Base-by-base conservation (phyloP, 2,797 vertebrate species). In the Halcyon chelicuti region DNA sequence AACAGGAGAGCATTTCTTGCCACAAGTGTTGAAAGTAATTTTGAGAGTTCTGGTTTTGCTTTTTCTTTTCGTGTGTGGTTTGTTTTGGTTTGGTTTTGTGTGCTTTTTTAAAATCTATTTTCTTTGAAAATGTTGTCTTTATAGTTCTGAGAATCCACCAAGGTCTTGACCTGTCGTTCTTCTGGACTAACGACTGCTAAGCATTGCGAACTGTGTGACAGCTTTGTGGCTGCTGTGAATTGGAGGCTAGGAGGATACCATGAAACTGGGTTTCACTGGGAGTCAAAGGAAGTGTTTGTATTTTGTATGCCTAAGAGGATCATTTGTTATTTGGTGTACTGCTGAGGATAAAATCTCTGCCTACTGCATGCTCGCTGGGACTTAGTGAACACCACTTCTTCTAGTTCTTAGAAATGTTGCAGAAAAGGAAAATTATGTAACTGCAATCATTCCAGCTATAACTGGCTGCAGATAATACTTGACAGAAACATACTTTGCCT, bases 341-440 rank as follows among this genome's bases (percentile, higher is more conserved):
- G 12, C 19, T 75, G 29, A 62, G 58, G 72, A 39, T n/a, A 77
- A 54, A 90, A 73, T 63, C 40, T 55, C 23, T 61, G 31, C 26
- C 78, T 58, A 8, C 70, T 81, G 12, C 9, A 25, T 1, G 0
- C 31, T 81, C 8, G 0, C 7, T 44, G 0, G 68, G 21, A 35
- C 10, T 35, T 19, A 7, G 25, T 73, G 52, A 55, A 7, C 1
- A 11, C 3, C 7, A 6, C 4, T 87, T 5, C 14, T 76, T 13
- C n/a, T 71, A 2, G 70, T 89, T 82, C 22, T 74, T 68, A 15
- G 5, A 81, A 88, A 49, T 55, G 54, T 35, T 1, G 6, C 28
- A 58, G 49, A 67, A 66, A 51, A 60, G 10, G 37, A 62, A 68
- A 68, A 44, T 35, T 23, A 29, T 0, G 0, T 80, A 52, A 39